These are phyloP conservation scores for Eidolon helvum DNA, from an alignment of 2,113 vertebrate genomes.

Conservation along the genomic window DNA sequence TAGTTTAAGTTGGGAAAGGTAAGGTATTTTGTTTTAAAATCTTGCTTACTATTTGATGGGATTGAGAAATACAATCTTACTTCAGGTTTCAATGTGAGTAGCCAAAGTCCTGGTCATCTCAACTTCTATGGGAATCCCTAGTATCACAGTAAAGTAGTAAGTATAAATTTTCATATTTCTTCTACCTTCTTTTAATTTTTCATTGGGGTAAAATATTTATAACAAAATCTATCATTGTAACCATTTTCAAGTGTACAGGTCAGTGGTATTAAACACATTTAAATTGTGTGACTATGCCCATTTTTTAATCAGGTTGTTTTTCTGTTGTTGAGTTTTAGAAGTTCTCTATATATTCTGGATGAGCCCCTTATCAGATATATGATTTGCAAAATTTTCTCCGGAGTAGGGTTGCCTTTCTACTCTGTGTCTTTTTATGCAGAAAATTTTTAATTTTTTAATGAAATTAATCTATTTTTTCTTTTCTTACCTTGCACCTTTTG, in stretches of 20 bases:
- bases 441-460: not conserved
- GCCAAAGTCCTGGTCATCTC: not conserved
- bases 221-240: not conserved
- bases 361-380: not conserved
- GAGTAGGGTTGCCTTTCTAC: not conserved
- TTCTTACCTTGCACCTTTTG: not conserved
- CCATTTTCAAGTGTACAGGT: not conserved
- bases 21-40: slow-evolving; percentile 19
- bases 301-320: not conserved
- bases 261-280: not conserved
- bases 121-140: slow-evolving; percentile 12
- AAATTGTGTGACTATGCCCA: not conserved
- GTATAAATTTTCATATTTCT: not conserved
- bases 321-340: not conserved
- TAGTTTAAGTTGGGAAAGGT: not conserved
- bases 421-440: not conserved
- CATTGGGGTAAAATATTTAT: not conserved
- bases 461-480: not conserved
- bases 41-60: not conserved
- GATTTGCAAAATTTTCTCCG: not conserved
- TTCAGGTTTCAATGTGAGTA: not conserved
- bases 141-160: not conserved
- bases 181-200: not conserved
- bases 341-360: not conserved
- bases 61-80: not conserved